Evolutionary conservation across 2,888 invertebrate genomes (phyloP), one percentile per base, ranked within the genome.

Genomic region (Eurytoma adleriae): DNA sequence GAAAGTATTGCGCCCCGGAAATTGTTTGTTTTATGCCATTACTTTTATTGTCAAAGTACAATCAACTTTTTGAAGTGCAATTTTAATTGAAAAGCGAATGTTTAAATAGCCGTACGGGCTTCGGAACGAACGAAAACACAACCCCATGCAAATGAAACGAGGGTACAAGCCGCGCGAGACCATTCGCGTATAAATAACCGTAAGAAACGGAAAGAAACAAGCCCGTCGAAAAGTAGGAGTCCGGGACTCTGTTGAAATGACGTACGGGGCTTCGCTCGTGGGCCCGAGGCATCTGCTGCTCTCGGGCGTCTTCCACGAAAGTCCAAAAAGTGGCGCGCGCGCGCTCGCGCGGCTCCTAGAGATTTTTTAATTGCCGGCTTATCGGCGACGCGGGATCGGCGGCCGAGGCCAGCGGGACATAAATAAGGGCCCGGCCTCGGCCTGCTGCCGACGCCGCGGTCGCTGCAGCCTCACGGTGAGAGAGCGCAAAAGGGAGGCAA

Each of bases 291-390:
- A 50, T 59, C 48, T 20, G 20, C 57, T 12, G 52, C 67, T 16
- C 4, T 18, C 13, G 48, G 18, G n/a, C 70, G 48, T 52, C 64
- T 79, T 79, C 74, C 69, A 75, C 75, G 79, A 79, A 79, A 74
- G 73, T 68, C 48, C 18, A 40, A 27, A 30, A 54, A 24, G 52
- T 20, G 69, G 24, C 73, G 54, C 73, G 72, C 73, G 72, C 79
- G 69, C 66, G 30, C 67, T 61, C 70, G 73, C 74, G 66, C 73
- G 62, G 73, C 61, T 74, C 82, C 75, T 80, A 72, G 80, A 72
- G 69, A 80, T 52, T 78, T 80, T 82, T 82, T 82, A 82, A 82
- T 82, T 82, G 78, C 78, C 50, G 74, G 78, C 68, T 82, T 82
- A 82, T 82, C 82, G 78, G 69, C 57, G 50, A 18, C 71, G 62